Conservation (phyloP, 2,113 vertebrate species). For the Phylloscopus trochiloides region DNA sequence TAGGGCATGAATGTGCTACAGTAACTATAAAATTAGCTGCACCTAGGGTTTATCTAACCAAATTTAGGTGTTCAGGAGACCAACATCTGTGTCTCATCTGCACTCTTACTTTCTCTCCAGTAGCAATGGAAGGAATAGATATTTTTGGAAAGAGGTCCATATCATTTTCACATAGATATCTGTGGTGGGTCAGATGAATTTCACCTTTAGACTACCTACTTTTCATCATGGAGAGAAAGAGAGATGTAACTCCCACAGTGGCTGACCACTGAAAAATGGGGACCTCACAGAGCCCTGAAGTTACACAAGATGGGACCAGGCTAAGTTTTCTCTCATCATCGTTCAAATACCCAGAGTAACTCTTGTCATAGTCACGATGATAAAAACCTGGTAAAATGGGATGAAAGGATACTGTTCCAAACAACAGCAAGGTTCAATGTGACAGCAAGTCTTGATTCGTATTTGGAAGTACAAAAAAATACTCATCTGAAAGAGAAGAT, state of each 20-base stretch:
- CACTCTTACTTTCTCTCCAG: neutral
- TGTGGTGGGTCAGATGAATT: neutral
- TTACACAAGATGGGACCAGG: neutral
- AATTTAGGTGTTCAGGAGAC: neutral
- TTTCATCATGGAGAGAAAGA: neutral
- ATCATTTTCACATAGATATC: neutral
- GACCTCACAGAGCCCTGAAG: neutral
- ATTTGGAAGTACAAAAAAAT: neutral
- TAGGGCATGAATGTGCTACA: neutral
- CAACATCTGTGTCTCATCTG: neutral
- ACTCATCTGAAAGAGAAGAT: neutral
- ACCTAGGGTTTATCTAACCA: neutral
- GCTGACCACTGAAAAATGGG: neutral
- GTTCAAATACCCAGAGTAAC: neutral
- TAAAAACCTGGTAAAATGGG: neutral
- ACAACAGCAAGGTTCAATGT: neutral
- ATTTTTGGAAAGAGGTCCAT: neutral
- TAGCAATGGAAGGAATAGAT: neutral
- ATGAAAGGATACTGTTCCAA: neutral
- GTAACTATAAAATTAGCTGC: neutral
- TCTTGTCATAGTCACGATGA: neutral
- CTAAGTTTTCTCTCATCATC: neutral
- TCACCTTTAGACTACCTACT: neutral
- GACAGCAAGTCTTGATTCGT: neutral
- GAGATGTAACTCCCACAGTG: fast-evolving